Evolutionary conservation across 1,140 invertebrate genomes (phyloP), one percentile per base, ranked within the genome.

Genomic region (Drusus annulatus): DNA sequence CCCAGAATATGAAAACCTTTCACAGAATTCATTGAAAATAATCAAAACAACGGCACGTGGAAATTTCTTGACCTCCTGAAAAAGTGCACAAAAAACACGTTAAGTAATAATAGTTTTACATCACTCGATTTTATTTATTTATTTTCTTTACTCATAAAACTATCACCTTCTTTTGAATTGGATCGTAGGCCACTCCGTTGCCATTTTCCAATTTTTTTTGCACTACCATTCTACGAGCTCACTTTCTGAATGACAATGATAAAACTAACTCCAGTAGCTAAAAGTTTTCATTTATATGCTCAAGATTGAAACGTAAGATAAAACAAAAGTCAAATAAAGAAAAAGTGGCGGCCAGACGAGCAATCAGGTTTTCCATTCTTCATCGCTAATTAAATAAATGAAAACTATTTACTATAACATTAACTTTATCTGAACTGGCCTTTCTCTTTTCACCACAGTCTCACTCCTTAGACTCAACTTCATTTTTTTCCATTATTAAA

Each of bases 1-100:
- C 74, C 83, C 83, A 0, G 83, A 84, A 19, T 84, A 84, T 15
- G 83, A 80, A 78, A 84, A 84, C 58, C 83, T 80, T 73, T 84
- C 83, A 68, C 83, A 84, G 25, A 84, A 82, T 63, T 84, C 83
- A 80, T 81, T 84, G 7, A 84, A 31, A 52, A 84, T 80, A 13
- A 84, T 84, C 63, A 84, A 73, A 62, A 80, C 75, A 17, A 84
- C 80, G 23, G 63, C 51, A 52, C 54, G 31, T n/a, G 83, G 83
- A 80, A 84, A 84, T 58, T 78, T 79, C 75, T 81, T 76, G 17
- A 54, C 25, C 7, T 63, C 69, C 82, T 83, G 36, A 45, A 45
- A 63, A 76, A 83, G 81, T 68, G 6, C 62, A 65, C 15, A 45
- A 15, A 8, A 74, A 19, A 16, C 15, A 56, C 23, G 51, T 25